phyloP scores from a whole-genome alignment of 2,797 vertebrate species.

The Steatocranus sp. region DNA sequence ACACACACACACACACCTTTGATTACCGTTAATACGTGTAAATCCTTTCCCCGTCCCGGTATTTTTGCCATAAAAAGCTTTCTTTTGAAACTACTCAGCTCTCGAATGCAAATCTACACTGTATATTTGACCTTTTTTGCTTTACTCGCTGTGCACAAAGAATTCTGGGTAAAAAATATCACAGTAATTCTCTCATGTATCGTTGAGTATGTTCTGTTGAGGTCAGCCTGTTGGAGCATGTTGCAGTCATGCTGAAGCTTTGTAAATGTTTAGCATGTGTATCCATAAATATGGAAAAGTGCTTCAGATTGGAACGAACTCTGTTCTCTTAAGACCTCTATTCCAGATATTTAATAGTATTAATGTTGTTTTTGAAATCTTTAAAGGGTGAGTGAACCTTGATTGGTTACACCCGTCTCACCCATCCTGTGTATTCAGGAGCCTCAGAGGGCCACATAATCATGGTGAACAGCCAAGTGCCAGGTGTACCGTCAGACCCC shows the following conservation, averaged over 20 bases:
- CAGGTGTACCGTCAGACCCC: slow-evolving; percentile 58
- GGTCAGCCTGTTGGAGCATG: not conserved
- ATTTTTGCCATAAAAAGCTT: not conserved
- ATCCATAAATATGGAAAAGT: not conserved
- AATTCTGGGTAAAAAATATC: not conserved
- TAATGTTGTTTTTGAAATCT: not conserved
- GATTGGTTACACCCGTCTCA: not conserved
- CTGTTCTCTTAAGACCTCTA: not conserved
- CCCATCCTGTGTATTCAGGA: slow-evolving; percentile 5
- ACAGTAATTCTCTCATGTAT: not conserved
- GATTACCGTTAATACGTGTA: not conserved
- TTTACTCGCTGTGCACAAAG: not conserved
- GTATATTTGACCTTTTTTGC: not conserved
- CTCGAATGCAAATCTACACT: rapidly evolving
- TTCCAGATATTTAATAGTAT: rapidly evolving
- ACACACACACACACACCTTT: not conserved
- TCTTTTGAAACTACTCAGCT: rapidly evolving
- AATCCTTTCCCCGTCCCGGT: not conserved
- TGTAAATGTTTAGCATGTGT: not conserved
- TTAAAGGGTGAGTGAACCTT: not conserved
- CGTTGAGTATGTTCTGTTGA: not conserved
- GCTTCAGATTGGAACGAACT: not conserved
- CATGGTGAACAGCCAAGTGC: slow-evolving; percentile 78
- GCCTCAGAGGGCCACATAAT: slow-evolving; percentile 14
- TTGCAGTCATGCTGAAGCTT: not conserved